Evolutionary conservation across 2,113 vertebrate genomes (phyloP).

Genomic region (Nycticebus coucang): DNA sequence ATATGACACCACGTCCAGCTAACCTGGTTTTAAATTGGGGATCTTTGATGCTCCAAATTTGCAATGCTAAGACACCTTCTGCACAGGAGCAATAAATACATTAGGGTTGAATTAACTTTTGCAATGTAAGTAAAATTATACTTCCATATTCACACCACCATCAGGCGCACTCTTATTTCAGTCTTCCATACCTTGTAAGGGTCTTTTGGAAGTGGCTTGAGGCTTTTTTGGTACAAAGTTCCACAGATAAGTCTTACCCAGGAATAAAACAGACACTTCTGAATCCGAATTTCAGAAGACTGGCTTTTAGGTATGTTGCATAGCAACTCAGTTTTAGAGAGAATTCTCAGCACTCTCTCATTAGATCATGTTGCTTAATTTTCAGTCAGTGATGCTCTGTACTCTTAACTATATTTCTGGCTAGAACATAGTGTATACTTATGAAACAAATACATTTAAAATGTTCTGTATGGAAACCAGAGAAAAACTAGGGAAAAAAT

Average conservation of each 20-base stretch:
- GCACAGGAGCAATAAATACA: neutral
- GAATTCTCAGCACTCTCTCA: neutral
- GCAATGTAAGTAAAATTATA: neutral
- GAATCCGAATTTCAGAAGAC: neutral
- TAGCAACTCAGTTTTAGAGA: conserved; percentile 34
- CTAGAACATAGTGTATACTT: neutral
- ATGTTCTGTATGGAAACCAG: neutral
- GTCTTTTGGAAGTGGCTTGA: neutral
- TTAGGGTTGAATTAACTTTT: neutral
- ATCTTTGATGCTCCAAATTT: neutral
- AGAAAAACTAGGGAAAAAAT: neutral
- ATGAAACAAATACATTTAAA: conserved; percentile 31
- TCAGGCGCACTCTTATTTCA: neutral
- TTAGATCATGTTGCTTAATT: neutral
- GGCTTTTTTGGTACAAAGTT: neutral
- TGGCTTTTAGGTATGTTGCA: neutral
- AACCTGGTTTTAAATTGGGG: neutral
- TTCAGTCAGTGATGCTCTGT: neutral
- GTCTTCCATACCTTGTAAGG: neutral
- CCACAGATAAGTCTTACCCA: conserved; percentile 8
- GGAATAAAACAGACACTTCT: neutral
- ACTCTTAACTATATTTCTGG: neutral
- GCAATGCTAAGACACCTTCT: neutral
- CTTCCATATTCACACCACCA: neutral
- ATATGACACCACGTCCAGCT: too few species aligned